phyloP scores from a whole-genome alignment of 2,888 invertebrate species.

The Selenia dentaria region DNA sequence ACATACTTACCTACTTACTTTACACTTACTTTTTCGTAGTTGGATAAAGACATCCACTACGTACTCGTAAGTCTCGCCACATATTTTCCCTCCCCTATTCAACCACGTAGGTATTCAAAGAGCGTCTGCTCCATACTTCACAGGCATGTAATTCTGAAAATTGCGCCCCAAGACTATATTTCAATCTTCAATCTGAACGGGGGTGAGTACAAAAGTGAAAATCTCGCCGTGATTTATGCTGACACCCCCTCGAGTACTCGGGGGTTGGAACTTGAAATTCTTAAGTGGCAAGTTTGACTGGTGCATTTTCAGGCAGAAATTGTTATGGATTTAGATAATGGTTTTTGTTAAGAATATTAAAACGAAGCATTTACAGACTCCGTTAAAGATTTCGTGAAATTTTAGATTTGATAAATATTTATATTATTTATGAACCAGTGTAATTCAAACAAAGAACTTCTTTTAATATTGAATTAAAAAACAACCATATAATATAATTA shows the following conservation, averaged over 20 bases:
- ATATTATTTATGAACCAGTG: too few relatives aligned
- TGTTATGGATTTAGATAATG: conserved; percentile 1
- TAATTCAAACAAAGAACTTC: too few relatives aligned
- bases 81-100: conserved; percentile 4
- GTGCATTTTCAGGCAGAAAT: conserved; percentile 8
- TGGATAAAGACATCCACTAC: neutral
- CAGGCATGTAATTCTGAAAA: conserved; percentile 41
- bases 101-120: conserved; percentile 18
- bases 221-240: conserved; percentile 44
- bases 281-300: conserved; percentile 43
- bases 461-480: too few relatives aligned
- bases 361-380: too few relatives aligned
- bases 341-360: neutral
- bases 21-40: too few relatives aligned
- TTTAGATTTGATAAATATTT: too few relatives aligned
- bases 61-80: too few relatives aligned
- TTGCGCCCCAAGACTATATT: conserved; percentile 37
- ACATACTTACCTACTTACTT: too few relatives aligned
- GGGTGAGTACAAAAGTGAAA: conserved; percentile 42
- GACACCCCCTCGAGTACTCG: conserved; percentile 38
- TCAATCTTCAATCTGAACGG: conserved; percentile 30
- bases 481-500: too few relatives aligned
- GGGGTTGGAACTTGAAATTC: conserved; percentile 37
- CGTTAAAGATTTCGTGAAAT: too few relatives aligned
- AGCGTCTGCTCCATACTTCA: conserved; percentile 31